Percentiles rank a stretch among this genome's conserved stretches.
These are phyloP conservation scores for Lerema accius DNA, from an alignment of 1,140 invertebrate species.

Conservation along the genomic window DNA sequence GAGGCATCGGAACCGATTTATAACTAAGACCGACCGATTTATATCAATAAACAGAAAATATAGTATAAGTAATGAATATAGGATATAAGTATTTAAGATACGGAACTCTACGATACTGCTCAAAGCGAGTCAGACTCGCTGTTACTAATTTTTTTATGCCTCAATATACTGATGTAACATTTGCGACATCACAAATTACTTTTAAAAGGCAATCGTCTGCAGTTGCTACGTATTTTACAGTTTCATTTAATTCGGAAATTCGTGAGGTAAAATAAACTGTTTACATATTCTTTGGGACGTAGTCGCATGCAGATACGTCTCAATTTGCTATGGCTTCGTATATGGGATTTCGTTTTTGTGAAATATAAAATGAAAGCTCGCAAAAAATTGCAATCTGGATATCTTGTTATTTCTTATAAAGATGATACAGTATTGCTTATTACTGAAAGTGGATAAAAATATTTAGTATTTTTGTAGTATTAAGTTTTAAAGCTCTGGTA, in stretches of 20 bases:
- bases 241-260: slow-evolving; percentile 50
- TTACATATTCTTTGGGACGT: slow-evolving; percentile 38
- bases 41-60: too few relatives aligned
- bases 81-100: too few relatives aligned
- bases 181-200: slow-evolving; percentile 35
- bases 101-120: too few relatives aligned
- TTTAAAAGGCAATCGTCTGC: slow-evolving; percentile 32
- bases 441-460: too few relatives aligned
- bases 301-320: slow-evolving; percentile 42
- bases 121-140: too few relatives aligned
- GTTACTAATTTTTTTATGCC: slow-evolving; percentile 25
- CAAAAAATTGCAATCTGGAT: slow-evolving; percentile 29
- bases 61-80: too few relatives aligned
- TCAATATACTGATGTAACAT: slow-evolving; percentile 17
- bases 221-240: slow-evolving; percentile 41
- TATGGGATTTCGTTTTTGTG: slow-evolving; percentile 45
- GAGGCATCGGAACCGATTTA: too few relatives aligned
- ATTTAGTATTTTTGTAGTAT: too few relatives aligned
- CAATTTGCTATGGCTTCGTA: slow-evolving; percentile 55
- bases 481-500: too few relatives aligned
- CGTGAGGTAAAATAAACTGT: slow-evolving; percentile 48
- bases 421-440: too few relatives aligned
- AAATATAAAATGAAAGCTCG: slow-evolving; percentile 51
- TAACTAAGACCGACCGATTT: too few relatives aligned
- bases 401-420: too few relatives aligned